phyloP scores from a whole-genome alignment of 2,888 invertebrate genomes.

The Trimorus sp. region DNA sequence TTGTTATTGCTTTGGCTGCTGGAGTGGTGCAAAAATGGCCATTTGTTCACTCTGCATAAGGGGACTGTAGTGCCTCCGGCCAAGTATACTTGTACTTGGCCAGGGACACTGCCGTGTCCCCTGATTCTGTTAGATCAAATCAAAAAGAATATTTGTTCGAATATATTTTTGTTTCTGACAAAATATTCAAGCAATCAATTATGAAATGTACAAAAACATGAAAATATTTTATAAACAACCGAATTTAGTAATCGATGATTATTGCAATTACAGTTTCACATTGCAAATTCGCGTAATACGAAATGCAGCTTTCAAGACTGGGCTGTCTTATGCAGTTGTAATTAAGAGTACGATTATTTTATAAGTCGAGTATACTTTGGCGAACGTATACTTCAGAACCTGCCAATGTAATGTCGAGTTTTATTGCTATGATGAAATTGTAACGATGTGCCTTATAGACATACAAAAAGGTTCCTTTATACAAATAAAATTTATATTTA shows the following conservation, averaged over 20 bases:
- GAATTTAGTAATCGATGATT: neutral
- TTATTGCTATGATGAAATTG: conserved; percentile 47
- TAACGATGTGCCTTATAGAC: conserved; percentile 56
- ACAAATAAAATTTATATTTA: conserved; percentile 52
- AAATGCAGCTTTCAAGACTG: no score
- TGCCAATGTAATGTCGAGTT: conserved; percentile 39
- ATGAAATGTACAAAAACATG: neutral
- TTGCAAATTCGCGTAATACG: neutral
- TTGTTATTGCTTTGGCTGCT: no score
- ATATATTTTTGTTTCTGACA: neutral
- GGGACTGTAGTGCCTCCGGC: no score
- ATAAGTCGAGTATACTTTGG: conserved; percentile 3
- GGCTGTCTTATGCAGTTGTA: neutral
- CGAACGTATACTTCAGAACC: conserved; percentile 20
- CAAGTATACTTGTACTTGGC: no score
- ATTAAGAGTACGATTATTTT: conserved; percentile 6
- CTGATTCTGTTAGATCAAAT: no score
- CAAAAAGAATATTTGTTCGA: neutral
- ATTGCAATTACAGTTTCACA: conserved; percentile 1
- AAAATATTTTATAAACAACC: neutral
- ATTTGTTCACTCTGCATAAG: no score
- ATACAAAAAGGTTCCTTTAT: conserved; percentile 50
- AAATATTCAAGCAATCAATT: neutral
- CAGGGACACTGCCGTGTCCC: no score
- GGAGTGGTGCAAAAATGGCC: no score